Percentiles rank a stretch among this genome's conserved stretches.
Conservation (phyloP, 37 sponge, comb jelly and placozoan genomes). For the Amphimedon queenslandica region DNA sequence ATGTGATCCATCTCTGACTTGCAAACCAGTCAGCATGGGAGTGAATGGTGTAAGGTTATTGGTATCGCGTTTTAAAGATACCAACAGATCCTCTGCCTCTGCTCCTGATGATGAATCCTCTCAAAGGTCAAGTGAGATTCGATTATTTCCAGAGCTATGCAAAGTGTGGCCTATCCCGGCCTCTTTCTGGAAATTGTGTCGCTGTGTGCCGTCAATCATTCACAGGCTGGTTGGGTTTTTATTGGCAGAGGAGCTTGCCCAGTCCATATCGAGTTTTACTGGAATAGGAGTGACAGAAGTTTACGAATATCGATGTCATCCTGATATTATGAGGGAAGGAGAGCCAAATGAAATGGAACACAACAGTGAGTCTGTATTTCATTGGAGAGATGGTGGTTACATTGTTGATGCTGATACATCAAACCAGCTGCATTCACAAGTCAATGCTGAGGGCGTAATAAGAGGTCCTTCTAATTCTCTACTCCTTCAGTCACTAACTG, state of each 20-base stretch:
- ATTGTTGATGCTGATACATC: not conserved
- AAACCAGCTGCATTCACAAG: not conserved
- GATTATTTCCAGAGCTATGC: slow-evolving; percentile 64
- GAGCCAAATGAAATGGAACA: too few relatives aligned
- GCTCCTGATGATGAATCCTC: not conserved
- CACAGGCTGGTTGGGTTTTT: slow-evolving; percentile 77
- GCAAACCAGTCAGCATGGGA: slow-evolving; percentile 16
- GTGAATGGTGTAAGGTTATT: slow-evolving; percentile 34
- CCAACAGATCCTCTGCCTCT: too few relatives aligned
- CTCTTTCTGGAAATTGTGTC: slow-evolving; percentile 41
- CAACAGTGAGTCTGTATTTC: not conserved
- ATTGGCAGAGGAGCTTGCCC: slow-evolving; percentile 49
- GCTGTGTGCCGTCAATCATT: slow-evolving; percentile 82
- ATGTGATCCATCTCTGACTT: slow-evolving; percentile 46
- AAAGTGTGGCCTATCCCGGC: slow-evolving; percentile 54
- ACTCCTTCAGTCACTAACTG: slow-evolving; percentile 76
- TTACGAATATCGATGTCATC: not conserved
- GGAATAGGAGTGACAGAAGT: slow-evolving; percentile 21
- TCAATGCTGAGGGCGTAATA: too few relatives aligned
- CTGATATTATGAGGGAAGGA: not conserved
- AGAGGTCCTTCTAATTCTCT: slow-evolving; percentile 56
- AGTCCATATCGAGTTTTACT: slow-evolving; percentile 14
- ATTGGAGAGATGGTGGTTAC: not conserved
- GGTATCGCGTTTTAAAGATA: slow-evolving; percentile 45
- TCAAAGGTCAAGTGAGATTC: not conserved